Base-by-base conservation (phyloP, 2,113 vertebrate genomes). In the Microtus richardsoni region DNA sequence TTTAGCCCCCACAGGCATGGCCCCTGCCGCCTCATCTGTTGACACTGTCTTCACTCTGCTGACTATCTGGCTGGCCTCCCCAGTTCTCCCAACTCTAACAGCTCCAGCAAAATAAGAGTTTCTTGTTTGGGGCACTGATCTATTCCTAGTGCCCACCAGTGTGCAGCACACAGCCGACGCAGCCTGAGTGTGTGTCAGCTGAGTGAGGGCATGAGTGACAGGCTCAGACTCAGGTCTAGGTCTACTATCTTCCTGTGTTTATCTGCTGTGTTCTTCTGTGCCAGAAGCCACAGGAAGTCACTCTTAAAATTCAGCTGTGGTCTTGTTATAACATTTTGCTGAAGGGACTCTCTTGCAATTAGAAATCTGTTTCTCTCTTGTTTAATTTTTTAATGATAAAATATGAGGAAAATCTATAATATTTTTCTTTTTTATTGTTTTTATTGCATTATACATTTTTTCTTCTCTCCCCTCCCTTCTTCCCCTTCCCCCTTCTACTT, bases 281-380 rank as follows among this genome's bases (percentile, higher is more conserved):
- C 62, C 39, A 17, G 19, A 79, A 39, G 26, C 22, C 77, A 14
- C 2, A 26, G 49, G 75, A 70, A 62, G 5, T 12, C 41, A 36
- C 66, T n/a, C 16, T 28, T 85, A 21, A 87, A 58, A 52, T 54
- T n/a, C 58, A 39, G 21, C 39, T 80, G 88, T 44, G 16, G 36
- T 30, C 88, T 83, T 83, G 6, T 41, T 52, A 5, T 83, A 86
- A 7, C 7, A 11, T 39, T 41, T 79, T 79, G 39, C 44, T 11
- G 33, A 36, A 24, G 39, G 39, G 39, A 49, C 41, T 62, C 52
- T 44, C 41, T 5, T 52, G 0, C 84, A 39, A 62, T 30, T 60
- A 66, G n/a, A 96, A 30, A 44, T 22, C 16, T n/a, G 1, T 73
- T 96, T 91, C 49, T 91, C 33, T 75, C 77, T 91, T 64, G 12